A percentile compares a stretch with the other conserved stretches of the same genome.
Evolutionary conservation across 2,797 vertebrate genomes (phyloP).

Genomic region (Danionella dracula): DNA sequence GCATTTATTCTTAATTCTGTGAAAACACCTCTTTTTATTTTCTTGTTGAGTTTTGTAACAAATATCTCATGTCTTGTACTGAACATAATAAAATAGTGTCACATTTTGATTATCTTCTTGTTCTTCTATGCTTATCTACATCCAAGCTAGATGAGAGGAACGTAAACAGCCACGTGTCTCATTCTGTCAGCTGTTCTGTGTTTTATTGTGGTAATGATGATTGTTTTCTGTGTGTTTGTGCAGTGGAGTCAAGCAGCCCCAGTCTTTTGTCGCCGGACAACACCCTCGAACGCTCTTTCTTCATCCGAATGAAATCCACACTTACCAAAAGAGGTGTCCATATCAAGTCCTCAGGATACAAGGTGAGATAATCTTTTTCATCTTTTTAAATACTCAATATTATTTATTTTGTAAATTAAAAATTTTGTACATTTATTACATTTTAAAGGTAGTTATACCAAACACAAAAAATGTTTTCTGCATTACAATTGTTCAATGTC

Average conservation of each 20-base stretch:
- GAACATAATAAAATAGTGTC: slow-evolving; percentile 50
- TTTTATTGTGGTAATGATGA: slow-evolving; percentile 45
- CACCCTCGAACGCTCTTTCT: slow-evolving; percentile 92
- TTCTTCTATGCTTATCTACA: slow-evolving; percentile 39
- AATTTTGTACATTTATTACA: too few species aligned
- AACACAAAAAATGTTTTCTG: too few species aligned
- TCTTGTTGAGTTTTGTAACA: too few species aligned
- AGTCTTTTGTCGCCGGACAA: slow-evolving; percentile 88
- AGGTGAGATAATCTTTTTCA: slow-evolving; percentile 73
- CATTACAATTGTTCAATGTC: too few species aligned
- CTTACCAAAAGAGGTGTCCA: slow-evolving; percentile 97
- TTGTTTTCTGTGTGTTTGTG: slow-evolving; percentile 46
- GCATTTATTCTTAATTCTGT: too few species aligned
- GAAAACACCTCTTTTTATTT: too few species aligned
- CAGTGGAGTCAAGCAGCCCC: slow-evolving; percentile 93
- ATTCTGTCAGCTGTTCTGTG: too few species aligned
- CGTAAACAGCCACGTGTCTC: too few species aligned
- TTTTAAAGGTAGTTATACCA: too few species aligned
- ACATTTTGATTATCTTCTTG: slow-evolving; percentile 47
- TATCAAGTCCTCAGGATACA: slow-evolving; percentile 99
- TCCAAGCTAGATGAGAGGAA: too few species aligned
- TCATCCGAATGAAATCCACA: slow-evolving; percentile 98
- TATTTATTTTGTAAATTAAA: too few species aligned
- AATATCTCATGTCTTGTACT: slow-evolving; percentile 41
- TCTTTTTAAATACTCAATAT: too few species aligned